phyloP scores from a whole-genome alignment of 2,888 invertebrate genomes.

The Chrysomela aeneicollis region DNA sequence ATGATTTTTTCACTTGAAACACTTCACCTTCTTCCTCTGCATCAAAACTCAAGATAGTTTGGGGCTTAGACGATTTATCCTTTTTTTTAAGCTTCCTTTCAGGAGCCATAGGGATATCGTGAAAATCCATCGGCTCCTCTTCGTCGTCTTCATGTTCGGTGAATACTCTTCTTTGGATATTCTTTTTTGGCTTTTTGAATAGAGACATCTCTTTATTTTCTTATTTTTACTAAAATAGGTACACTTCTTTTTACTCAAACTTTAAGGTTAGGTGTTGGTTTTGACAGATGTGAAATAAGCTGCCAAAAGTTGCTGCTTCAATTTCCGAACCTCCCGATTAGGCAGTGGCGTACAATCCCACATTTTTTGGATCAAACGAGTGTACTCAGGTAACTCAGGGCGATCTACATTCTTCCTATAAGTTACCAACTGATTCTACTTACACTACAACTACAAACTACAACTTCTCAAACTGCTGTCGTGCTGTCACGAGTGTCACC shows the following conservation, averaged over 20 bases:
- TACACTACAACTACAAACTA: no score
- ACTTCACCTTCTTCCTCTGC: constrained; percentile 84
- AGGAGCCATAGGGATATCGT: constrained; percentile 49
- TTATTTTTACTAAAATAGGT: no score
- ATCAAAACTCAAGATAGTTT: constrained; percentile 82
- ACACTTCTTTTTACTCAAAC: background rate
- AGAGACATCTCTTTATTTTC: constrained; percentile 80
- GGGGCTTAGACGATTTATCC: constrained; percentile 63
- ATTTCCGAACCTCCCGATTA: no score
- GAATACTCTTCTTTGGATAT: constrained; percentile 80
- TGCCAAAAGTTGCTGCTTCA: no score
- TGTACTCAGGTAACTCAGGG: no score
- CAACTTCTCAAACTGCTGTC: no score
- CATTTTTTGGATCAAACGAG: no score
- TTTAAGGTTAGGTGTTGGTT: background rate
- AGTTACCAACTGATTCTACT: no score
- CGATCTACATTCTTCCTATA: no score
- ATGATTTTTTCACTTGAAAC: constrained; percentile 95
- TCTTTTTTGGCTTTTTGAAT: constrained; percentile 88
- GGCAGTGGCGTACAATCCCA: no score
- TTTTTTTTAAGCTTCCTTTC: constrained; percentile 56
- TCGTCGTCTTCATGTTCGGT: constrained; percentile 74
- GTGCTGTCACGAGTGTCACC: no score
- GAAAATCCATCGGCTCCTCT: constrained; percentile 61
- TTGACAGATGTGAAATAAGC: no score